Base-by-base conservation (phyloP, 2,888 invertebrate species). In the Stenurella melanura region DNA sequence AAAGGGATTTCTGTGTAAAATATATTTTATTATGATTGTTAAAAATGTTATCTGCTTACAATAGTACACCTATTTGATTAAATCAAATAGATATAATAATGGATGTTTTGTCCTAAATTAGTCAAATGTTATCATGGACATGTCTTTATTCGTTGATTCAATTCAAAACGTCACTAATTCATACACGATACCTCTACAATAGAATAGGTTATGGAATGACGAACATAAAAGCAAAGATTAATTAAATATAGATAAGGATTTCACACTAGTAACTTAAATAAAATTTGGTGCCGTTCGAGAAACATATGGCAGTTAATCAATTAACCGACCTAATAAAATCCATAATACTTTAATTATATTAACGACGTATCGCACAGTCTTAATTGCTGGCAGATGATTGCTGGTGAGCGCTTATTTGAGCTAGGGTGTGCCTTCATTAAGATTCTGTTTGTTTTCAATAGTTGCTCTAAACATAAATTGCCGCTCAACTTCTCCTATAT, bases 351-450 rank as follows among this genome's bases (percentile, higher is more conserved):
- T 73, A 80, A 79, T 78, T 80, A 80, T 70, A 76, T 72, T 75
- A 76, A 72, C 76, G 64, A 75, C 76, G 74, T 68, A 54, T 64
- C 67, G 50, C 58, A 54, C 67, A 68, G 42, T 61, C 66, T 81
- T 81, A 79, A 79, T 79, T 81, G 76, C 74, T 66, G 74, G 57
- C 81, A 79, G 78, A 81, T 80, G 80, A 78, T 76, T 73, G 75
- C 68, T 74, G 38, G 56, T 71, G 72, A 75, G n/a, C 57, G 63
- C 72, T 60, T 61, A 60, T 60, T 72, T 42, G 61, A 60, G 69
- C 72, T 42, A 79, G 79, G 80, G 81, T 69, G 81, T 74, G 81
- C 64, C 74, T 76, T 77, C 75, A 78, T 80, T 78, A 78, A 78
- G 75, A 78, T 77, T 77, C 70, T 78, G 80, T 78, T 80, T 78